phyloP scores from a whole-genome alignment of 2,888 invertebrate genomes.

The Incurvaria masculella region DNA sequence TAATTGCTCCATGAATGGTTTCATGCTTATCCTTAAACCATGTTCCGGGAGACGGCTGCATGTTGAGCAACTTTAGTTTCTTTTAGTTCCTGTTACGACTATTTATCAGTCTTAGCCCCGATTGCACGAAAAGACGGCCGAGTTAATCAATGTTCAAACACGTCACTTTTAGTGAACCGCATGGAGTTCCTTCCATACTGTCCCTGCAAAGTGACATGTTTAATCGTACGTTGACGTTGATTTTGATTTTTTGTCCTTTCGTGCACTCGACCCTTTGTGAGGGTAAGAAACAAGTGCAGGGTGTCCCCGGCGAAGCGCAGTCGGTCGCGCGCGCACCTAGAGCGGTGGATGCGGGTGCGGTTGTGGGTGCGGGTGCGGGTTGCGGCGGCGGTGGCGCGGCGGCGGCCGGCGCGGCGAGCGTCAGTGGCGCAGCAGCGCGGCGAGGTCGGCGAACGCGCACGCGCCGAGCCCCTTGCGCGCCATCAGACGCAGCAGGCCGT shows the following conservation, averaged over 20 bases:
- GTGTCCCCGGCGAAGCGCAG: constrained; percentile 9
- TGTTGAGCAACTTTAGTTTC: not conserved
- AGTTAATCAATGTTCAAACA: too few species aligned
- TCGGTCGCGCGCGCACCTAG: constrained; percentile 1
- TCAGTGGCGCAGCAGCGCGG: constrained; percentile 75
- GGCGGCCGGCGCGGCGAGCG: constrained; percentile 21
- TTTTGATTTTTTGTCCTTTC: too few species aligned
- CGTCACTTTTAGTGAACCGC: too few species aligned
- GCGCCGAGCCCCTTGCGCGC: constrained; percentile 86
- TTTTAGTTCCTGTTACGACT: too few species aligned
- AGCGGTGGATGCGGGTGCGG: too few species aligned
- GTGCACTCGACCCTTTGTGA: too few species aligned
- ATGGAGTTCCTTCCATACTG: too few species aligned
- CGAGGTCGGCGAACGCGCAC: constrained; percentile 92
- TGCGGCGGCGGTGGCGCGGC: constrained; percentile 9
- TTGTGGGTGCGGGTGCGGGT: not conserved
- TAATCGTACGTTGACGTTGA: too few species aligned
- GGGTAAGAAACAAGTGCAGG: not conserved
- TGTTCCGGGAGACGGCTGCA: not conserved
- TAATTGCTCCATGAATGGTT: too few species aligned
- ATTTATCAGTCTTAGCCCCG: too few species aligned
- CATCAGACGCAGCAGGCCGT: constrained; percentile 87
- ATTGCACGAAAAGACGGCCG: too few species aligned
- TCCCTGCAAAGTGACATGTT: too few species aligned
- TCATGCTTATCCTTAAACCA: not conserved